Percentiles rank a stretch among this genome's conserved stretches.
Conservation (phyloP, 2,113 vertebrate genomes). For the Crotalus horridus region DNA sequence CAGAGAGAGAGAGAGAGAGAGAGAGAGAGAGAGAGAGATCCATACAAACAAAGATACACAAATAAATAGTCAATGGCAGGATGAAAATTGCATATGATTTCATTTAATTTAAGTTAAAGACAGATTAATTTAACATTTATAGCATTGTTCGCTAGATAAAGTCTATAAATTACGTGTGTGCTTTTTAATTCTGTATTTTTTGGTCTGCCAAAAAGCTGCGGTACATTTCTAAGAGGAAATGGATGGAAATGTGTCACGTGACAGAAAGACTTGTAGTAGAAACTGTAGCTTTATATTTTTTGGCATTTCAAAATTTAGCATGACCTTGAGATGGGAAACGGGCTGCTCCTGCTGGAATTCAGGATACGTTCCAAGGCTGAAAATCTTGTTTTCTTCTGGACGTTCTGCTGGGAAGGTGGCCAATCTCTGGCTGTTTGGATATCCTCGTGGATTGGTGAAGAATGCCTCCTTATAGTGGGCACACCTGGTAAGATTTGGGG, state of each 20-base stretch:
- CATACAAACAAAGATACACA: neutral
- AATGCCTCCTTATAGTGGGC: neutral
- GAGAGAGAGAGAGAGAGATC: no score
- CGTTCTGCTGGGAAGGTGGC: neutral
- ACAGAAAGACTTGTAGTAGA: conserved; percentile 17
- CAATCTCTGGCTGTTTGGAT: neutral
- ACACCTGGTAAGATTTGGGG: neutral
- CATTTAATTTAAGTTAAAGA: neutral
- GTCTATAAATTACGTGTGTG: neutral
- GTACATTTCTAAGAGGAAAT: conserved; percentile 32
- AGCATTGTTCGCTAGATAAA: neutral
- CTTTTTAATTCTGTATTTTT: conserved; percentile 38
- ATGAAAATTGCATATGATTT: neutral
- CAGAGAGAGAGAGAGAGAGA: no score
- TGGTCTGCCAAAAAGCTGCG: neutral
- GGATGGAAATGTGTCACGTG: neutral
- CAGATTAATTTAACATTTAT: neutral
- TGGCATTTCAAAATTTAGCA: conserved; percentile 23
- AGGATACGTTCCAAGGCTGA: neutral
- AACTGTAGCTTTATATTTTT: neutral
- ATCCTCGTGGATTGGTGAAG: neutral
- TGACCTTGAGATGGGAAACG: neutral
- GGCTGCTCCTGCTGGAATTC: neutral
- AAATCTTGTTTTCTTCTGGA: neutral
- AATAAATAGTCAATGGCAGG: neutral